phyloP scores from a whole-genome alignment of 2,888 invertebrate species.

The Pristionchus mayeri region DNA sequence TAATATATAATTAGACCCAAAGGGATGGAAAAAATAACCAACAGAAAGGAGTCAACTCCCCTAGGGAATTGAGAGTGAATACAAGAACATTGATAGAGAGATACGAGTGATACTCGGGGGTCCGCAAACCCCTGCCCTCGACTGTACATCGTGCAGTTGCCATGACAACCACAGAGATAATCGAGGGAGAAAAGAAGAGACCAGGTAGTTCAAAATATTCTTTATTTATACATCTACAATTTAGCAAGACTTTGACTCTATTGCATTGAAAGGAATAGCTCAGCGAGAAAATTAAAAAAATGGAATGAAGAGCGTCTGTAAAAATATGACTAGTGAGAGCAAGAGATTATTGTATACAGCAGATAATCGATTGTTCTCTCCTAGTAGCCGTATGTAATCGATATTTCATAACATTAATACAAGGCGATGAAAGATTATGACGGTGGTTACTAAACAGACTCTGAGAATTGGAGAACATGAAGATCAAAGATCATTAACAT shows the following conservation, averaged over 20 bases:
- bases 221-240: background rate
- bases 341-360: background rate
- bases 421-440: slow-evolving; percentile 27
- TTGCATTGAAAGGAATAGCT: background rate
- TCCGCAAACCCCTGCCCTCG: background rate
- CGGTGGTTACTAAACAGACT: slow-evolving; percentile 4
- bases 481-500: slow-evolving; percentile 25
- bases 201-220: background rate
- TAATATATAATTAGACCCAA: slow-evolving; percentile 29
- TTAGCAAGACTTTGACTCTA: slow-evolving; percentile 11
- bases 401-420: slow-evolving; percentile 39
- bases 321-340: slow-evolving; percentile 22
- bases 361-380: slow-evolving; percentile 1
- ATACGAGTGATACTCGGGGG: slow-evolving; percentile 32
- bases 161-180: background rate
- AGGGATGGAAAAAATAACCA: background rate
- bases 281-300: background rate
- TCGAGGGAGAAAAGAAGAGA: background rate
- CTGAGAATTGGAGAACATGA: slow-evolving; percentile 32
- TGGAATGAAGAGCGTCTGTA: background rate
- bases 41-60: background rate
- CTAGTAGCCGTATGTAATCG: slow-evolving; percentile 32
- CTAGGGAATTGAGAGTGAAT: background rate
- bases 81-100: background rate
- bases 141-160: background rate